Base-by-base conservation (phyloP, 2,888 invertebrate species). In the Oxyscelio sp. region DNA sequence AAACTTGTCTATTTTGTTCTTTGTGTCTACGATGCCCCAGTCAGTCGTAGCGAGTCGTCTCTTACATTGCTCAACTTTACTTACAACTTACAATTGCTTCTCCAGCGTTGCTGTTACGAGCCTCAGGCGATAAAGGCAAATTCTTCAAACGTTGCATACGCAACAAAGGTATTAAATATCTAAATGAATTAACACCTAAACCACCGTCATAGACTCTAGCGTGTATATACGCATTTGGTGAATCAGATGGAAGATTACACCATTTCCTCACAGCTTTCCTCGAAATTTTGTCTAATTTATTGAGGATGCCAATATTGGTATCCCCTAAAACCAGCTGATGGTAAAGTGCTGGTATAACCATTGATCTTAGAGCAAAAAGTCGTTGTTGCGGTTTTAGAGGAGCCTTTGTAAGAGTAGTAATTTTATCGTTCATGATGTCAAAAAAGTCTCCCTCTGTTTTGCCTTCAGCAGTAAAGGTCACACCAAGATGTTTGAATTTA, bases 201-300 rank as follows among this genome's bases (percentile, higher is more conserved):
- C 87, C 92, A 70, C 86, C 91, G 77, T 91, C 90, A 43, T 1
- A n/a, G 21, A 58, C 65, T 86, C 0, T 85, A 50, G 6, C 84
- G 59, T 0, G 92, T 89, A 65, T 94, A 71, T 91, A 93, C 0
- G 87, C 91, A 43, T 43, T 85, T 1, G 92, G 89, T 4, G 85
- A 83, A 71, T 92, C 93, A 1, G 82, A 50, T 0, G 93, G 93
- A 0, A 93, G 90, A 21, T 90, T 87, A 1, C 93, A 74, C 88
- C 89, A 89, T 4, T 65, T 78, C 74, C 93, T 86, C 0, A 91
- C 87, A 11, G 59, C 24, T 1, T 58, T 70, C 73, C 91, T 87
- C 56, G 94, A 87, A 38, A 66, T 31, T 27, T 21, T 19, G 21
- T 54, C 54, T 6, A 54, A 13, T 31, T 48, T 65, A 31, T 50